Conservation (phyloP, 2,888 invertebrate species). For the Hydropsyche betteni region DNA sequence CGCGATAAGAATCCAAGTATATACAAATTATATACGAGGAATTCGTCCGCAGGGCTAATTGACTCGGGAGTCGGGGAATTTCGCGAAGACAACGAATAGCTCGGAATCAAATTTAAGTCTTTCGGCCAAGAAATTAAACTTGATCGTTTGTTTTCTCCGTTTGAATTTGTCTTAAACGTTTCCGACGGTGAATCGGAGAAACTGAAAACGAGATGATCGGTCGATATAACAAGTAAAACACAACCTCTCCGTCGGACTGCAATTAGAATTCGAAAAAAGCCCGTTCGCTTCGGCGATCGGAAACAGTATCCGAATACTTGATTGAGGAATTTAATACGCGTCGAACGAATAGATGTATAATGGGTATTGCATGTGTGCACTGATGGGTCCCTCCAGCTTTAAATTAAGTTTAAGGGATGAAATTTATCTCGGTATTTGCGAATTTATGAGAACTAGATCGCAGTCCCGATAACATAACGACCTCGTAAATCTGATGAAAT, state of each 20-base stretch:
- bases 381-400: slow-evolving; percentile 9
- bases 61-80: slow-evolving; percentile 20
- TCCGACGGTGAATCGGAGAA: not conserved
- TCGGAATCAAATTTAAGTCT: slow-evolving; percentile 22
- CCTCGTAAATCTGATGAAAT: slow-evolving; percentile 29
- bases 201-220: not conserved
- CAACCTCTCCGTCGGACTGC: not conserved
- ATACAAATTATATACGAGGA: slow-evolving; percentile 20
- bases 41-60: slow-evolving; percentile 21
- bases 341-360: not conserved
- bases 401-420: slow-evolving; percentile 29
- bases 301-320: not conserved
- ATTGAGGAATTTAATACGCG: not conserved
- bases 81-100: slow-evolving; percentile 17
- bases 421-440: slow-evolving; percentile 31
- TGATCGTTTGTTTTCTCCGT: slow-evolving; percentile 22
- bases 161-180: slow-evolving; percentile 18
- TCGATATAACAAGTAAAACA: too few relatives aligned
- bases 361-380: not conserved
- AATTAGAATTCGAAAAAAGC: not conserved
- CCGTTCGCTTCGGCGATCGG: not conserved
- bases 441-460: slow-evolving; percentile 31
- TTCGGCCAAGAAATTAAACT: slow-evolving; percentile 24
- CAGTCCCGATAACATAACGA: slow-evolving; percentile 25
- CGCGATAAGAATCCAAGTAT: slow-evolving; percentile 6